These are phyloP conservation scores for Pelecanus crispus DNA, from an alignment of 2,113 vertebrate genomes.

Conservation along the genomic window DNA sequence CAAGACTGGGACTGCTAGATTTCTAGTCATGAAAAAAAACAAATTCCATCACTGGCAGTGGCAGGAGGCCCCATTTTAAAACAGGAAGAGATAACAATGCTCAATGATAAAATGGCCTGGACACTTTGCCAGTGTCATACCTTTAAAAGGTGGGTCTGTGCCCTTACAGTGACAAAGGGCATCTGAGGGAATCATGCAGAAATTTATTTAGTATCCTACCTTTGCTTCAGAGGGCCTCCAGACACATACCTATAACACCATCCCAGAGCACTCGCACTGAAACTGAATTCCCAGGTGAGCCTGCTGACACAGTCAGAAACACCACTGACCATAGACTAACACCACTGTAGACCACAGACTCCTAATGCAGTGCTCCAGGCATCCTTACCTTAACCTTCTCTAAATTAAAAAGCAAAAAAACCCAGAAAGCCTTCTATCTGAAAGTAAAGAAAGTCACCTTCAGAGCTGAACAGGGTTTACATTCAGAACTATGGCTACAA, in stretches of 20 bases:
- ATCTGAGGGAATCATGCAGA: neutral
- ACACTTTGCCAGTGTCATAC: neutral
- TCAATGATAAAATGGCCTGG: neutral
- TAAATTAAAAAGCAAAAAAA: neutral
- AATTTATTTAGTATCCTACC: neutral
- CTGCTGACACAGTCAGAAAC: neutral
- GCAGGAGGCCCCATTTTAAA: neutral
- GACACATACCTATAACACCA: neutral
- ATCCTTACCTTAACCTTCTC: neutral
- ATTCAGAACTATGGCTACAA: conserved; percentile 9
- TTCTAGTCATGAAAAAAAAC: neutral
- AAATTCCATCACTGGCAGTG: neutral
- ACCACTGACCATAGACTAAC: neutral
- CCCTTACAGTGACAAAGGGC: neutral
- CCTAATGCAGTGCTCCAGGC: neutral
- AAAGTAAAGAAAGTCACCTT: neutral
- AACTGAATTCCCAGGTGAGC: neutral
- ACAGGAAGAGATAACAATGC: fast-evolving
- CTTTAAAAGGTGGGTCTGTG: neutral
- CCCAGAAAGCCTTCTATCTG: neutral
- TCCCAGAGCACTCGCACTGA: fast-evolving
- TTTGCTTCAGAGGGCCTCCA: neutral
- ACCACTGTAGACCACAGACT: fast-evolving
- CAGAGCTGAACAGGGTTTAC: neutral
- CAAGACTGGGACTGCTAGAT: neutral